These are phyloP conservation scores for Capitella teleta DNA, from an alignment of 1,140 invertebrate genomes.

Conservation along the genomic window DNA sequence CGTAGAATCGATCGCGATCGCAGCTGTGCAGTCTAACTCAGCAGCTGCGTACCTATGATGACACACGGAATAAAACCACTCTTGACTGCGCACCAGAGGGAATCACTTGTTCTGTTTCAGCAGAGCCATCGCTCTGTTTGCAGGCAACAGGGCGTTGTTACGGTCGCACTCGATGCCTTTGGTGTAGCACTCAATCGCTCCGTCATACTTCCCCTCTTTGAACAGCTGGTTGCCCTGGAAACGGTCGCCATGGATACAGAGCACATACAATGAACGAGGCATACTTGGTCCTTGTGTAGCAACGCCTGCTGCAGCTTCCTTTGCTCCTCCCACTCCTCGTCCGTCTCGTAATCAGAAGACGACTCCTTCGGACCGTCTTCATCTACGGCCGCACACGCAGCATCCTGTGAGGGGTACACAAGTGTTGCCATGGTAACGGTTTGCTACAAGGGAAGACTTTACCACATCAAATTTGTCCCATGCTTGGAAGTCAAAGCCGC, in stretches of 20 bases:
- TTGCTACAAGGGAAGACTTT: slow-evolving; percentile 18
- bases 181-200: slow-evolving; percentile 69
- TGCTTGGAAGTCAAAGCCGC: slow-evolving; percentile 53
- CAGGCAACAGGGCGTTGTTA: slow-evolving; percentile 68
- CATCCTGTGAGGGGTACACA: slow-evolving; percentile 45
- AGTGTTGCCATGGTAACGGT: slow-evolving; percentile 4
- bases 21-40: slow-evolving; percentile 62
- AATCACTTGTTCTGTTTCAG: slow-evolving; percentile 67
- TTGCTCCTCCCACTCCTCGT: slow-evolving; percentile 38
- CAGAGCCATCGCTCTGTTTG: slow-evolving; percentile 77
- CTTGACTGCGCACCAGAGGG: background rate
- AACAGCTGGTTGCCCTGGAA: slow-evolving; percentile 69
- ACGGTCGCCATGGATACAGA: background rate
- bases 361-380: slow-evolving; percentile 20
- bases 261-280: slow-evolving; percentile 5
- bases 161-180: slow-evolving; percentile 64
- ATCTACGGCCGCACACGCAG: slow-evolving; percentile 59
- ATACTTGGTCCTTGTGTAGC: slow-evolving; percentile 40
- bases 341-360: slow-evolving; percentile 41
- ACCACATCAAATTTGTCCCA: slow-evolving; percentile 76
- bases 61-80: background rate
- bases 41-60: slow-evolving; percentile 54
- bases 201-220: slow-evolving; percentile 61
- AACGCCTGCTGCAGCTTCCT: slow-evolving; percentile 39
- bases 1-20: slow-evolving; percentile 57